Conservation (phyloP, 2,888 invertebrate genomes). For the Cheilosia scutellata region DNA sequence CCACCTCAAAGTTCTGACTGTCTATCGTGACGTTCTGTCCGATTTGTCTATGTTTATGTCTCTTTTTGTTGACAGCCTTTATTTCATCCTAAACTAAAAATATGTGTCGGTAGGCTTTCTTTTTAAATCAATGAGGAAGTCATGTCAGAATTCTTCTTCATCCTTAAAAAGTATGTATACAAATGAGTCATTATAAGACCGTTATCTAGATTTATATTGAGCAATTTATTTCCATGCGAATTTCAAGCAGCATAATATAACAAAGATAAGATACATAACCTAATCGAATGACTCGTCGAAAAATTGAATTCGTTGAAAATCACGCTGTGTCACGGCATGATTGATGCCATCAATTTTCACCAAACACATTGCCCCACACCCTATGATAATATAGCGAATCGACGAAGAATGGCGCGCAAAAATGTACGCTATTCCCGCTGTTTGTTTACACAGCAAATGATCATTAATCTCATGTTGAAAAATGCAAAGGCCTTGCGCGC, state of each 20-base stretch:
- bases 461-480: conserved; percentile 28
- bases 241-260: neutral
- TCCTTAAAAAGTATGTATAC: too few species aligned
- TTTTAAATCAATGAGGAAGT: too few species aligned
- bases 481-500: neutral
- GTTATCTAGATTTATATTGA: too few species aligned
- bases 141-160: too few species aligned
- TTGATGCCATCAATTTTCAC: neutral
- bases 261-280: neutral
- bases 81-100: too few species aligned
- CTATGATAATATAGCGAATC: neutral
- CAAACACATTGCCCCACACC: conserved; percentile 14
- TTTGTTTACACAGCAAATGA: conserved; percentile 59
- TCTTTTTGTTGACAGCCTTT: too few species aligned
- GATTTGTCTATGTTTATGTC: too few species aligned
- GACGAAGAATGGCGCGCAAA: conserved; percentile 34
- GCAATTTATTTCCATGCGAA: too few species aligned
- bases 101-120: too few species aligned
- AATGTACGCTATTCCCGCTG: conserved; percentile 52
- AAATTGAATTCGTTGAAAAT: neutral
- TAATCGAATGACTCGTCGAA: neutral
- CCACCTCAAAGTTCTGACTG: too few species aligned
- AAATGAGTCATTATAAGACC: too few species aligned
- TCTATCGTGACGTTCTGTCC: too few species aligned
- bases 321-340: neutral